Percentiles rank a stretch among this genome's conserved stretches.
Evolutionary conservation across 2,113 vertebrate species (phyloP).

Genomic region (Atrichornis clamosus): DNA sequence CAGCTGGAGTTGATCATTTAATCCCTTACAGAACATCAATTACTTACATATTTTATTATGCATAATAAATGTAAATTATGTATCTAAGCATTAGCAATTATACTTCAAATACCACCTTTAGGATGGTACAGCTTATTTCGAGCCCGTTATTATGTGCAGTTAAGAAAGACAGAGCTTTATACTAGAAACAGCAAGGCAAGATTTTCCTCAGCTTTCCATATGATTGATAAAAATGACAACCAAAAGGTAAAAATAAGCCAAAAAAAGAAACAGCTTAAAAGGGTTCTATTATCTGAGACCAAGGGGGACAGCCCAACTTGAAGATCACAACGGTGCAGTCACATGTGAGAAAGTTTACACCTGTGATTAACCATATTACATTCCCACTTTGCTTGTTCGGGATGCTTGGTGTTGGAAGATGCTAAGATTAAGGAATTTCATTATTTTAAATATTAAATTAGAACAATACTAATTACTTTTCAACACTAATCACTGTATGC

Average conservation of each 20-base stretch:
- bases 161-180: not conserved
- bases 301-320: not conserved
- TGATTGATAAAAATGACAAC: not conserved
- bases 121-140: not conserved
- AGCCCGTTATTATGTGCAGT: not conserved
- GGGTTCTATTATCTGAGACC: not conserved
- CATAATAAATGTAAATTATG: conserved; percentile 29
- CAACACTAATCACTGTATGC: not conserved
- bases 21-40: conserved; percentile 32
- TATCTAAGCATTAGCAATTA: conserved; percentile 28
- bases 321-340: not conserved
- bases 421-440: not conserved
- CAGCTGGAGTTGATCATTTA: conserved; percentile 23
- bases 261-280: not conserved
- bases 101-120: conserved; percentile 35
- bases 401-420: not conserved
- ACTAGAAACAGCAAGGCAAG: not conserved
- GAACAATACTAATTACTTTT: not conserved
- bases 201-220: not conserved
- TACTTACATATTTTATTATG: conserved; percentile 41
- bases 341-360: not conserved
- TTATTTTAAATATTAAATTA: not conserved
- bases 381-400: not conserved
- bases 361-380: not conserved
- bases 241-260: not conserved